A percentile compares a stretch with the other conserved stretches of the same genome.
Evolutionary conservation across 2,797 vertebrate genomes (phyloP).

Genomic region (Typhlichthys eigenmanni): DNA sequence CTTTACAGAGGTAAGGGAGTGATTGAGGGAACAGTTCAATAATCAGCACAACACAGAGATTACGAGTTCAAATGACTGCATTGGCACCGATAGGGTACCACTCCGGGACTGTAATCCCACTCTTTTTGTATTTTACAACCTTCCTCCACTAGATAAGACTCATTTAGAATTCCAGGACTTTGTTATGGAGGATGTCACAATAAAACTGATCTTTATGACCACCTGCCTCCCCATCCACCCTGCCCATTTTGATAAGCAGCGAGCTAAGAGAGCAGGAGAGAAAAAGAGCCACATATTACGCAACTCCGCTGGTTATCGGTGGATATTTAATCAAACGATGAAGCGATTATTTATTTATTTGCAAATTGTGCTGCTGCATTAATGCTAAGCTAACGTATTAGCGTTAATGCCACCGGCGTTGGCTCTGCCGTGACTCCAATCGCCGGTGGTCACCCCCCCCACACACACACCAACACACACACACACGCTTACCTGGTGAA

Average conservation of each 20-base stretch:
- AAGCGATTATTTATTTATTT: slow-evolving; percentile 13
- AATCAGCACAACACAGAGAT: slow-evolving; percentile 76
- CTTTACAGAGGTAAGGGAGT: slow-evolving; percentile 53
- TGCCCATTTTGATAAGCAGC: slow-evolving; percentile 28
- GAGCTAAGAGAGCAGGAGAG: background rate
- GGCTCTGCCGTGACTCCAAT: slow-evolving; percentile 51
- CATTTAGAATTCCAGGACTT: slow-evolving; percentile 75
- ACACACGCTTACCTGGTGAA: slow-evolving; percentile 90
- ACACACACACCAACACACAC: too few species aligned
- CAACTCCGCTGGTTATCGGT: background rate
- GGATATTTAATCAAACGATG: slow-evolving; percentile 2
- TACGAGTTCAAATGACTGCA: slow-evolving; percentile 78
- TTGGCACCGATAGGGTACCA: slow-evolving; percentile 63
- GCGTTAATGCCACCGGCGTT: slow-evolving; percentile 58
- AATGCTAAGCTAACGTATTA: slow-evolving; percentile 65
- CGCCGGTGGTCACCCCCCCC: slow-evolving; percentile 37
- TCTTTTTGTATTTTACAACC: slow-evolving; percentile 75
- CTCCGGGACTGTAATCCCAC: slow-evolving; percentile 63
- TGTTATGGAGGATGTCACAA: slow-evolving; percentile 68
- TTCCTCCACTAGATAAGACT: slow-evolving; percentile 67
- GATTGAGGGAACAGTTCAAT: slow-evolving; percentile 50
- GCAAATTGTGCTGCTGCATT: slow-evolving; percentile 38
- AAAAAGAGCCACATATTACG: background rate
- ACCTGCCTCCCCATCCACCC: slow-evolving; percentile 36
- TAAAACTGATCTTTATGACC: slow-evolving; percentile 72